phyloP scores from a whole-genome alignment of 2,113 vertebrate genomes.

The Coptodon bakossiorum region DNA sequence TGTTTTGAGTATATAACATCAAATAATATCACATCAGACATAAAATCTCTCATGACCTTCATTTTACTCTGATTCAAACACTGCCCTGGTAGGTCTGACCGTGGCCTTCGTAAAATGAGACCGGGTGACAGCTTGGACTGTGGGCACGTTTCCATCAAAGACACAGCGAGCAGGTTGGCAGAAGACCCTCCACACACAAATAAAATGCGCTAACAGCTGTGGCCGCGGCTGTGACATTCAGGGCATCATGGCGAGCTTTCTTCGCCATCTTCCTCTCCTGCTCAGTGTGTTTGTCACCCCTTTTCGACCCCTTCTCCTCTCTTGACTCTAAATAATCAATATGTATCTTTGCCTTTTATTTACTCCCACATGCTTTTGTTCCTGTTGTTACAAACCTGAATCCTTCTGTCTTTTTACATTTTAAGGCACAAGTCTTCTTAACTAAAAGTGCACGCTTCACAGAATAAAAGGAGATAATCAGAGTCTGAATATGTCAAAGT shows the following conservation, averaged over 20 bases:
- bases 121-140: neutral
- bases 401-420: neutral
- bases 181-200: neutral
- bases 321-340: neutral
- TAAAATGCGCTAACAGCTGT: slow-evolving; percentile 1
- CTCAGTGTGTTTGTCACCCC: neutral
- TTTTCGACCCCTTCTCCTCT: neutral
- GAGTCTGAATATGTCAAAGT: neutral
- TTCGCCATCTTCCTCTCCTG: neutral
- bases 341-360: neutral
- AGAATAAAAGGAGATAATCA: neutral
- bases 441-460: neutral
- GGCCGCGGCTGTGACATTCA: neutral
- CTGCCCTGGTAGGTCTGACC: neutral
- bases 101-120: slow-evolving; percentile 22
- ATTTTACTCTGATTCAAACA: neutral
- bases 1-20: neutral
- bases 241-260: neutral
- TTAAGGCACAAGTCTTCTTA: neutral
- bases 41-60: neutral
- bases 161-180: slow-evolving; percentile 6
- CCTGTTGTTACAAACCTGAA: neutral
- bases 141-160: slow-evolving; percentile 6
- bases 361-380: neutral
- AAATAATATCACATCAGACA: neutral